Evolutionary conservation across 2,888 invertebrate species (phyloP).

Genomic region (Lamellibrachia satsuma): DNA sequence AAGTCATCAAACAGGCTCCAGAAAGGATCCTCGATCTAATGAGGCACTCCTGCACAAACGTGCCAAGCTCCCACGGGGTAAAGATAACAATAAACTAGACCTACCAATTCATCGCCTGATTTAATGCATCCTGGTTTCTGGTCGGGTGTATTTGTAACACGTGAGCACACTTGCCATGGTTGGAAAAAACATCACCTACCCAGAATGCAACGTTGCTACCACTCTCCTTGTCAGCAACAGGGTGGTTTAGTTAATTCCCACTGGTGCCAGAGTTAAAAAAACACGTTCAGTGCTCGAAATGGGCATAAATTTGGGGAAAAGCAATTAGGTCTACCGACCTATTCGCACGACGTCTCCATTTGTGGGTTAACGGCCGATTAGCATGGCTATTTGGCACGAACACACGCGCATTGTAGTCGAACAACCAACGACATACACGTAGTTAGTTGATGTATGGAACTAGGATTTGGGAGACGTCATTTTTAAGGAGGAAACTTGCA

Average conservation of each 20-base stretch:
- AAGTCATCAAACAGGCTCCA: neutral
- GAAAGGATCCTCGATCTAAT: neutral
- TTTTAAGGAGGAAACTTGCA: too few relatives aligned
- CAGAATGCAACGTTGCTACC: neutral
- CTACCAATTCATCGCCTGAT: neutral
- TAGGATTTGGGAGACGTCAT: too few relatives aligned
- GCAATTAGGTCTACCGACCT: neutral
- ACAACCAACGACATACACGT: too few relatives aligned
- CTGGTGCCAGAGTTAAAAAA: neutral
- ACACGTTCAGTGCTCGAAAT: too few relatives aligned
- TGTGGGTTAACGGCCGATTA: neutral
- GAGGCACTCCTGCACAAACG: neutral
- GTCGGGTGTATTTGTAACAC: neutral
- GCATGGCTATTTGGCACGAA: neutral
- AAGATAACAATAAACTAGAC: neutral
- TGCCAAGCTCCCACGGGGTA: neutral
- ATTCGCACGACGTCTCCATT: neutral
- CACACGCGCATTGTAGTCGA: too few relatives aligned
- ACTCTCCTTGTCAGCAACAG: neutral
- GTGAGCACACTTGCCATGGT: neutral
- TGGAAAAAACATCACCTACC: neutral
- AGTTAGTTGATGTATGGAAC: too few relatives aligned
- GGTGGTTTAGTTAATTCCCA: neutral
- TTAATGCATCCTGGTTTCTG: neutral
- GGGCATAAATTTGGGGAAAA: too few relatives aligned